phyloP scores from a whole-genome alignment of 2,888 invertebrate species.

The Octonoba sinensis region DNA sequence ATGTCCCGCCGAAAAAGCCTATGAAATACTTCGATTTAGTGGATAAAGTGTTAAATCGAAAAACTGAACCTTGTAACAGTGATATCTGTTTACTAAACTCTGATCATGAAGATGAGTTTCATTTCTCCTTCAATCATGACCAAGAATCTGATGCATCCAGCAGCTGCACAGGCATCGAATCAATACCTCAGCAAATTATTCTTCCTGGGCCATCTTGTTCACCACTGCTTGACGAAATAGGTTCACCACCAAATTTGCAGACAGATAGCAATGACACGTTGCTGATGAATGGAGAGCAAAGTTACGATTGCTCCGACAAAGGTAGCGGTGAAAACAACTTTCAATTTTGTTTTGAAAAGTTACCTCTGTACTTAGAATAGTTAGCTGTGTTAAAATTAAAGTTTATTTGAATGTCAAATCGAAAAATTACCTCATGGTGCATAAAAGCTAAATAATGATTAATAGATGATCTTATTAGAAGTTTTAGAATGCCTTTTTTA shows the following conservation, averaged over 20 bases:
- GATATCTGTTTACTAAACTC: slow-evolving; percentile 30
- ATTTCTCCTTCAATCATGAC: slow-evolving; percentile 40
- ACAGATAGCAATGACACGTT: slow-evolving; percentile 44
- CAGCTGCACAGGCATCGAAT: slow-evolving; percentile 41
- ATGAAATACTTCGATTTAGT: slow-evolving; percentile 55
- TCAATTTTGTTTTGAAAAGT: background rate
- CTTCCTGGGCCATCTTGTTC: slow-evolving; percentile 36
- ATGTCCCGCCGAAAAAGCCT: slow-evolving; percentile 38
- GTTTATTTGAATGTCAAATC: no score
- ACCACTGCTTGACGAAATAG: slow-evolving; percentile 6
- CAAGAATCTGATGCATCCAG: slow-evolving; percentile 52
- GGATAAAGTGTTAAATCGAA: slow-evolving; percentile 48
- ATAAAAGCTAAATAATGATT: background rate
- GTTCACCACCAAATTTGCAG: slow-evolving; percentile 18
- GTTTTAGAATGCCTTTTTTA: no score
- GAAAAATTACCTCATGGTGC: background rate
- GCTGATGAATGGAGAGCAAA: slow-evolving; percentile 28
- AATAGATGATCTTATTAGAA: background rate
- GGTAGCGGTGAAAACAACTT: slow-evolving; percentile 7
- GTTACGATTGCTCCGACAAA: slow-evolving; percentile 38
- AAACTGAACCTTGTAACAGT: slow-evolving; percentile 11
- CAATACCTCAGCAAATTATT: slow-evolving; percentile 18
- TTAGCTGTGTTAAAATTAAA: no score
- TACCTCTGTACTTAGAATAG: no score
- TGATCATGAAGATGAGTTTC: slow-evolving; percentile 53